Percentiles rank a stretch among this genome's conserved stretches.
These are phyloP conservation scores for Ellobius talpinus DNA, from an alignment of 2,113 vertebrate species.

Conservation along the genomic window DNA sequence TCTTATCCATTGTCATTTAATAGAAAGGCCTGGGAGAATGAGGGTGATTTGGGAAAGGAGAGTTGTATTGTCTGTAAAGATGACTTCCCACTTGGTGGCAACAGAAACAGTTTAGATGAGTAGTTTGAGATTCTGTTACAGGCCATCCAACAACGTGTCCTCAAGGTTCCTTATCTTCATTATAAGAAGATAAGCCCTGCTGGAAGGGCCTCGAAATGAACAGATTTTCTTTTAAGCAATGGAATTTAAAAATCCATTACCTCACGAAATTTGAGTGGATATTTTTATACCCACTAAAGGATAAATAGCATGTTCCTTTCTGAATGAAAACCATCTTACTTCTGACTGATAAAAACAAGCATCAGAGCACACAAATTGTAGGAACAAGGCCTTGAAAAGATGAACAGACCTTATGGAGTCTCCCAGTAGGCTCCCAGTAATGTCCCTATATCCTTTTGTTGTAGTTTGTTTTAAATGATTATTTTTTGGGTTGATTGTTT, in stretches of 20 bases:
- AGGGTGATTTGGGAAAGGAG: not conserved
- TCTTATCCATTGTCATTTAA: not conserved
- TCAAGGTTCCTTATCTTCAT: not conserved
- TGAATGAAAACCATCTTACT: not conserved
- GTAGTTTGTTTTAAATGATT: conserved; percentile 16
- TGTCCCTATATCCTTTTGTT: conserved; percentile 47
- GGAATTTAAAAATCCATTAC: too few relatives aligned
- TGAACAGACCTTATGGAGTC: conserved; percentile 61
- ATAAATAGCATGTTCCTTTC: too few relatives aligned
- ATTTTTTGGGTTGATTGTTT: conserved; percentile 37
- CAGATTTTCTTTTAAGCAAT: too few relatives aligned
- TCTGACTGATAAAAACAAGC: conserved; percentile 77
- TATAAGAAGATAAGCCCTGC: not conserved
- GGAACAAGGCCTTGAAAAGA: conserved; percentile 69
- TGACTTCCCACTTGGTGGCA: not conserved
- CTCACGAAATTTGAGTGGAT: too few relatives aligned
- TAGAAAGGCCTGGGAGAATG: not conserved
- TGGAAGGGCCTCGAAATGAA: too few relatives aligned
- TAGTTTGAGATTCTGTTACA: not conserved
- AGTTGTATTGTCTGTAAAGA: rapidly evolving
- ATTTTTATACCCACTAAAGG: too few relatives aligned
- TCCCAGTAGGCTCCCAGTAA: conserved; percentile 66
- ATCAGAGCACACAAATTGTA: conserved; percentile 42
- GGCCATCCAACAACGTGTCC: not conserved
- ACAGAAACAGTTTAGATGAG: not conserved